Percentiles rank a stretch among this genome's conserved stretches.
These are phyloP conservation scores for Drosophila pandora DNA, from an alignment of 1,140 invertebrate species.

Conservation along the genomic window DNA sequence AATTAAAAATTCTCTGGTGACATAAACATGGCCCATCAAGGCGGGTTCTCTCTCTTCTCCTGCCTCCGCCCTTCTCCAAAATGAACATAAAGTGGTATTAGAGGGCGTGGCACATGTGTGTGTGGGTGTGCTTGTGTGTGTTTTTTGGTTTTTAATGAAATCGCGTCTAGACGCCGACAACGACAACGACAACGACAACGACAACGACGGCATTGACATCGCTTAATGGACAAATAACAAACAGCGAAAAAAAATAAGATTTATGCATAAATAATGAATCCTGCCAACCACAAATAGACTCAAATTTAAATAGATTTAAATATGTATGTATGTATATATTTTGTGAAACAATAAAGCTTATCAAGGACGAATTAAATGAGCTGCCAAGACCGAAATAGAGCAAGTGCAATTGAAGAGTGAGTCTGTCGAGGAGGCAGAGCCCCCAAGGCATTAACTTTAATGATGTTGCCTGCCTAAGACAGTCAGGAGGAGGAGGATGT, in stretches of 20 bases:
- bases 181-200: constrained; percentile 15
- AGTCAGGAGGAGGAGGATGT: background rate
- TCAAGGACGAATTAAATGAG: background rate
- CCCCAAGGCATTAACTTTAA: constrained; percentile 43
- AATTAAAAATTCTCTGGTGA: constrained; percentile 53
- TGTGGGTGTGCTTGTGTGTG: constrained; percentile 12
- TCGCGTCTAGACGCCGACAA: constrained; percentile 48
- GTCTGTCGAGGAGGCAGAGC: background rate
- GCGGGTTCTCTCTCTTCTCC: background rate
- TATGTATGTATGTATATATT: too few relatives aligned
- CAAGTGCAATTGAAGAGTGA: background rate
- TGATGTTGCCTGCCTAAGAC: constrained; percentile 35
- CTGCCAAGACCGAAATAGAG: background rate
- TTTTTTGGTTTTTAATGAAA: constrained; percentile 53
- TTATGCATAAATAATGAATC: constrained; percentile 19
- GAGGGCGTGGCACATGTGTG: constrained; percentile 20
- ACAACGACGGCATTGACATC: constrained; percentile 27
- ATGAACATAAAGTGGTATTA: constrained; percentile 16
- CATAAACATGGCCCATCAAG: constrained; percentile 37
- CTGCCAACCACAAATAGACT: background rate
- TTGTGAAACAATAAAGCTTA: background rate
- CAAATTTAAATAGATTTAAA: background rate
- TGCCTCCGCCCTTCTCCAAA: background rate
- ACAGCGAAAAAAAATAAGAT: constrained; percentile 9
- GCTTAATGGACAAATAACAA: constrained; percentile 46